Percentiles rank a stretch among this genome's conserved stretches.
These are phyloP conservation scores for Xanthorhoe designata DNA, from an alignment of 2,888 invertebrate species.

Conservation along the genomic window DNA sequence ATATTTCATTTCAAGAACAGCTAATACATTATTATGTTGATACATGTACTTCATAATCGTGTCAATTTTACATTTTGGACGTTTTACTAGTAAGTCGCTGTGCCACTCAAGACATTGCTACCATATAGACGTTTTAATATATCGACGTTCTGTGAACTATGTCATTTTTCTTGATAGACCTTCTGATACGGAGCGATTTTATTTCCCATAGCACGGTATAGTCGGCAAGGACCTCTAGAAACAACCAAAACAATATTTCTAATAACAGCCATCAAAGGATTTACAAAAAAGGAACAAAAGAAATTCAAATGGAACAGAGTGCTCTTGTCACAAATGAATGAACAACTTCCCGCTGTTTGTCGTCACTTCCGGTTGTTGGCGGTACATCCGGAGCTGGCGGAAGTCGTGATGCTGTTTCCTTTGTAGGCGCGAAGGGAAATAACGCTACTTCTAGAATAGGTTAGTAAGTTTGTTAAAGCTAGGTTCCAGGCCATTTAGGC, in stretches of 20 bases:
- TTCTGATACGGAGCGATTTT: too few relatives aligned
- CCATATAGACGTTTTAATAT: too few relatives aligned
- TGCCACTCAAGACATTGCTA: too few relatives aligned
- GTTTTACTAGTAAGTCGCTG: too few relatives aligned
- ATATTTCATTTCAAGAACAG: too few relatives aligned
- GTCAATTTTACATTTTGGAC: too few relatives aligned
- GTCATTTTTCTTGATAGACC: too few relatives aligned
- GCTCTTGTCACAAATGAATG: slow-evolving; percentile 10
- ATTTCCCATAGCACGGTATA: too few relatives aligned
- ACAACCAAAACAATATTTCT: not conserved
- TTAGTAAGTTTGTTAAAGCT: not conserved
- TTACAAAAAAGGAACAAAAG: not conserved
- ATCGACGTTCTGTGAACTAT: too few relatives aligned
- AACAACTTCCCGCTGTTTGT: slow-evolving; percentile 18
- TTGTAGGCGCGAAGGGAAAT: not conserved
- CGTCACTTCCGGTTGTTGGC: slow-evolving; percentile 11
- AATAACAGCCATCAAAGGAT: not conserved
- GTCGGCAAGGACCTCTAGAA: not conserved
- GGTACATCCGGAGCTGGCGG: slow-evolving; percentile 3
- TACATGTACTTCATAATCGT: too few relatives aligned
- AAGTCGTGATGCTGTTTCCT: slow-evolving; percentile 6
- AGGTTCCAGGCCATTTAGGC: not conserved
- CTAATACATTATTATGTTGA: too few relatives aligned
- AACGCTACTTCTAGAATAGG: not conserved
- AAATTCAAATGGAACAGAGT: not conserved